Base-by-base conservation (phyloP, 2,797 vertebrate species). In the Oophaga sylvatica region DNA sequence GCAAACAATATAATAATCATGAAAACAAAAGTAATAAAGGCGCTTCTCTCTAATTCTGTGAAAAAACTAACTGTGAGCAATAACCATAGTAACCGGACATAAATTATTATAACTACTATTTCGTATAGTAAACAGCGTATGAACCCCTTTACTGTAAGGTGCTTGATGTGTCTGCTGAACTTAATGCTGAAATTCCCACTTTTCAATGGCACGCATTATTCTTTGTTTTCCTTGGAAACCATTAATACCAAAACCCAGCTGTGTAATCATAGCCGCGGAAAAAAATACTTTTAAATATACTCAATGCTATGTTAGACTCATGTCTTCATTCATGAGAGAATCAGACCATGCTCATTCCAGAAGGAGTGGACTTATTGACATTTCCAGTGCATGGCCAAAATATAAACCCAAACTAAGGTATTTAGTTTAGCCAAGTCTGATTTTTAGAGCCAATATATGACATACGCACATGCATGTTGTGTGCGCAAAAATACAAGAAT, bases 221-320 rank as follows among this genome's bases (percentile, higher is more conserved):
- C 65, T 88, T 87, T 89, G 81, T 90, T 90, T 90, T 89, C 89
- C 86, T 84, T 92, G 88, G 83, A 90, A 91, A 80, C 90, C 83
- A 89, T 90, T 91, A 92, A 92, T 91, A 78, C 20, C n/a, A 75
- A 87, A 89, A 75, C 89, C 90, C 92, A 90, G 91, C 90, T 93
- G 93, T 90, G 90, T 88, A 90, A 80, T 89, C 86, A 71, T 84
- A 84, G 86, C 80, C 89, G 76, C 90, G 85, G 87, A 90, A 77
- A 89, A 90, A 90, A 77, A 90, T 35, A 90, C 53, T 65, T 91
- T 92, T 86, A 90, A 60, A 65, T 77, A 90, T 63, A 87, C 86
- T 88, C 91, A 92, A 90, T 91, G 87, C 75, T 88, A 87, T 76
- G 80, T 90, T 87, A 83, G 90, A 87, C 79, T 87, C 84, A 80